Evolutionary conservation across 2,888 invertebrate species (phyloP).

Genomic region (Drosophila eohydei): DNA sequence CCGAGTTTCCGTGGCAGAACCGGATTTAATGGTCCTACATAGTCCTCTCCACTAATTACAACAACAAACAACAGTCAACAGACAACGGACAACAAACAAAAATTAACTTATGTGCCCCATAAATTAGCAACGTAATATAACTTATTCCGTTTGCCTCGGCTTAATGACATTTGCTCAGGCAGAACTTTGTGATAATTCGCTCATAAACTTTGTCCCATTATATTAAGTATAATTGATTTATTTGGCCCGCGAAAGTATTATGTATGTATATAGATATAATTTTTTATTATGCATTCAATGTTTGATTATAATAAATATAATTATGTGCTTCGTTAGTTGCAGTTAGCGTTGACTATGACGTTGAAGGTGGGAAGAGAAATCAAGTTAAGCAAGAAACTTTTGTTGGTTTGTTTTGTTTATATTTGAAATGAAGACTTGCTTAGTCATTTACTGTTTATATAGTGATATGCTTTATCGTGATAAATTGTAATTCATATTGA

Average conservation of each 20-base stretch:
- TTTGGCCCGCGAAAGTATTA: background rate
- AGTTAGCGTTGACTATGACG: background rate
- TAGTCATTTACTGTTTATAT: background rate
- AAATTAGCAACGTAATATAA: slow-evolving; percentile 69
- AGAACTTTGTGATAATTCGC: slow-evolving; percentile 36
- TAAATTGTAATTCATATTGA: too few species aligned
- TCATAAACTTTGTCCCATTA: slow-evolving; percentile 33
- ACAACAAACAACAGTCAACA: slow-evolving; percentile 60
- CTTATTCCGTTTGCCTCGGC: slow-evolving; percentile 50
- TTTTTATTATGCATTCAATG: background rate
- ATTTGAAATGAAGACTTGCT: background rate
- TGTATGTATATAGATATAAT: background rate
- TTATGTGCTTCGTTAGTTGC: background rate
- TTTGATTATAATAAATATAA: background rate
- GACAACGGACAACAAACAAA: slow-evolving; percentile 62
- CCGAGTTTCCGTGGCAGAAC: slow-evolving; percentile 46
- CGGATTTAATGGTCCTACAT: slow-evolving; percentile 71
- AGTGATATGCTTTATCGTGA: background rate
- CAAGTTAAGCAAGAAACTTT: background rate
- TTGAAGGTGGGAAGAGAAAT: background rate
- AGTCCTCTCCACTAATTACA: slow-evolving; percentile 73
- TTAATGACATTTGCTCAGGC: slow-evolving; percentile 32
- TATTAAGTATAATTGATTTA: slow-evolving; percentile 28
- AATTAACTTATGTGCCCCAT: slow-evolving; percentile 79
- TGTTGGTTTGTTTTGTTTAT: background rate